Conservation (phyloP, 2,797 vertebrate species). For the Lepilemur septentrionalis region DNA sequence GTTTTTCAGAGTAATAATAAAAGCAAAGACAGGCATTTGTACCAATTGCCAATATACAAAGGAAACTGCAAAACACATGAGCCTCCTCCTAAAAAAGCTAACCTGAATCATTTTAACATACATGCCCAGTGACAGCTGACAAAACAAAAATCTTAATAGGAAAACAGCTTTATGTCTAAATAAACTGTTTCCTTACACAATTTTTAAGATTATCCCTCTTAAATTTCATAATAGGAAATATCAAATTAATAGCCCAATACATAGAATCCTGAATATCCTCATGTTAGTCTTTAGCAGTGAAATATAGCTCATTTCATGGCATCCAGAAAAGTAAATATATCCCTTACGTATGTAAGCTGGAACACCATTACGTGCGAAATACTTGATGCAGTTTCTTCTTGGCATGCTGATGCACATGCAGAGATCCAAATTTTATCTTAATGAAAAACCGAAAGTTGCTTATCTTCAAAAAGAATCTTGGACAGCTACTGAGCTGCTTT, state of each 20-base stretch:
- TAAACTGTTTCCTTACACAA: neutral
- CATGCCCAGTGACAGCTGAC: neutral
- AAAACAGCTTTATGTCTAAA: neutral
- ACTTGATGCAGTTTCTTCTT: neutral
- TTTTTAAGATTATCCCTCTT: neutral
- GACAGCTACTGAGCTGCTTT: constrained; percentile 18
- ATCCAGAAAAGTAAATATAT: neutral
- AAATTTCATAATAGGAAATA: neutral
- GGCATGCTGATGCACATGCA: neutral
- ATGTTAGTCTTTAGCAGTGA: neutral
- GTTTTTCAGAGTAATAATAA: constrained; percentile 4
- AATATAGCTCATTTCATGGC: neutral
- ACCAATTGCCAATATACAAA: neutral
- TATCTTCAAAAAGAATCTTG: constrained; percentile 65
- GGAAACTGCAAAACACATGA: neutral
- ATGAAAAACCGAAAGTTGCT: constrained; percentile 61
- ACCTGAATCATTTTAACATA: neutral
- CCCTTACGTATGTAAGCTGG: neutral
- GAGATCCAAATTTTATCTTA: neutral
- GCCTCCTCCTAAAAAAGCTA: neutral
- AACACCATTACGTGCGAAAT: neutral
- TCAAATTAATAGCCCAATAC: neutral
- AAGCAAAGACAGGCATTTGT: neutral
- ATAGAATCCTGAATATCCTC: neutral
- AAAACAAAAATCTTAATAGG: constrained; percentile 21